phyloP scores from a whole-genome alignment of 1,140 invertebrate species.

The Carposina sasakii region DNA sequence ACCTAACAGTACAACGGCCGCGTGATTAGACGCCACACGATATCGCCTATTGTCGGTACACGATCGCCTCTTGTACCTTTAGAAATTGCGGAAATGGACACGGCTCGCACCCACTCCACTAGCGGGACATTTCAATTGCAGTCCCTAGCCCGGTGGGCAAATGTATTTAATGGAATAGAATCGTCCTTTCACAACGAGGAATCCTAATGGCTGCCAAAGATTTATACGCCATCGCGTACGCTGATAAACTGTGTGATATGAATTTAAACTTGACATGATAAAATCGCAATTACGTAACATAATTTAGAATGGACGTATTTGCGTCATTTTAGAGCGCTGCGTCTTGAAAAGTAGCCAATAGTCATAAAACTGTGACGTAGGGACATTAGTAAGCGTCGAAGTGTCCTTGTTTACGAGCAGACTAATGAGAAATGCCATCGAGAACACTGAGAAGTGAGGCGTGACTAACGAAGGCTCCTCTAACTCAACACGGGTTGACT shows the following conservation, averaged over 20 bases:
- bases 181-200: too few species aligned
- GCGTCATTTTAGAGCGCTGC: not conserved
- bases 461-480: constrained; percentile 46
- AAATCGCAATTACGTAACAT: too few species aligned
- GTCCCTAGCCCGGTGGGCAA: constrained; percentile 31
- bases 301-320: not conserved
- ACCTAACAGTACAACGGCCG: constrained; percentile 59
- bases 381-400: constrained; percentile 61
- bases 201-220: too few species aligned
- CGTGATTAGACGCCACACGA: constrained; percentile 69
- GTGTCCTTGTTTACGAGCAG: constrained; percentile 57
- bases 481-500: constrained; percentile 16
- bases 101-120: constrained; percentile 53
- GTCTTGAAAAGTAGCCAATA: constrained; percentile 45
- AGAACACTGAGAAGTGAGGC: constrained; percentile 29
- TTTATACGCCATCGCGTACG: constrained; percentile 4
- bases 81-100: constrained; percentile 68
- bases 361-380: constrained; percentile 57
- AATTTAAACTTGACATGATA: too few species aligned
- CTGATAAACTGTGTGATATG: too few species aligned
- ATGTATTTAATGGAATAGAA: constrained; percentile 30
- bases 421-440: constrained; percentile 63
- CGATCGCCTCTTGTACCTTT: constrained; percentile 58
- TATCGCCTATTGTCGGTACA: constrained; percentile 67
- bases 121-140: constrained; percentile 66